Percentiles rank a stretch among this genome's conserved stretches.
Conservation (phyloP, 2,797 vertebrate genomes). For the Smutsia temminckii region DNA sequence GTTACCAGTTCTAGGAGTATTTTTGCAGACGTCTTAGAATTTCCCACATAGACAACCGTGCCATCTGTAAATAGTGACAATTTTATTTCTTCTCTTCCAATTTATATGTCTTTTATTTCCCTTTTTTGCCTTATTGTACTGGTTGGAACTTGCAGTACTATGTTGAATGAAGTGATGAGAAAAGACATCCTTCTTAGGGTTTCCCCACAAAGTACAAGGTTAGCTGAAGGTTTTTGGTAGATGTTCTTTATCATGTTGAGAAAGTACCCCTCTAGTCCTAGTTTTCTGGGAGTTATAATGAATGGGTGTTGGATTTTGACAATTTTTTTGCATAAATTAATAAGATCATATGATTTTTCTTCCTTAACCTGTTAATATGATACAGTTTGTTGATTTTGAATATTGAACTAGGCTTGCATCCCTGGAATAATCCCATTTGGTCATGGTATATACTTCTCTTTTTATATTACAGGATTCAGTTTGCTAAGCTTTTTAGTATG, state of each 20-base stretch:
- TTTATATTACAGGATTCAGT: neutral
- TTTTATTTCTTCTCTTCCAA: neutral
- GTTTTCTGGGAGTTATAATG: neutral
- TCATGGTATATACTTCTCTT: neutral
- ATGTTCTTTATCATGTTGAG: neutral
- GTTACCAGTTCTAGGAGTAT: neutral
- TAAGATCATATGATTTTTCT: neutral
- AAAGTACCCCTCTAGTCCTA: neutral
- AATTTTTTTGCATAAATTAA: neutral
- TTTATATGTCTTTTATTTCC: neutral
- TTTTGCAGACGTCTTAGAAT: neutral
- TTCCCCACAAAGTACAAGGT: neutral
- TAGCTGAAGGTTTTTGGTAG: neutral
- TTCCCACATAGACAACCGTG: neutral
- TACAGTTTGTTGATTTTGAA: neutral
- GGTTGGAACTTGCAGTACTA: neutral
- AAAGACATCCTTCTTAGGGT: neutral
- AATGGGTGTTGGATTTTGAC: neutral
- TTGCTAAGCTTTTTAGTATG: neutral
- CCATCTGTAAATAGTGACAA: neutral
- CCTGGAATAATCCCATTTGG: neutral
- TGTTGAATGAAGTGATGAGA: neutral
- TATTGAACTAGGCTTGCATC: neutral
- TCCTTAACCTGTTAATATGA: neutral
- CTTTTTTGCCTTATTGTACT: neutral